A percentile compares a stretch with the other conserved stretches of the same genome.
These are phyloP conservation scores for Rhabdomys pumilio DNA, from an alignment of 2,797 vertebrate genomes.

Conservation along the genomic window DNA sequence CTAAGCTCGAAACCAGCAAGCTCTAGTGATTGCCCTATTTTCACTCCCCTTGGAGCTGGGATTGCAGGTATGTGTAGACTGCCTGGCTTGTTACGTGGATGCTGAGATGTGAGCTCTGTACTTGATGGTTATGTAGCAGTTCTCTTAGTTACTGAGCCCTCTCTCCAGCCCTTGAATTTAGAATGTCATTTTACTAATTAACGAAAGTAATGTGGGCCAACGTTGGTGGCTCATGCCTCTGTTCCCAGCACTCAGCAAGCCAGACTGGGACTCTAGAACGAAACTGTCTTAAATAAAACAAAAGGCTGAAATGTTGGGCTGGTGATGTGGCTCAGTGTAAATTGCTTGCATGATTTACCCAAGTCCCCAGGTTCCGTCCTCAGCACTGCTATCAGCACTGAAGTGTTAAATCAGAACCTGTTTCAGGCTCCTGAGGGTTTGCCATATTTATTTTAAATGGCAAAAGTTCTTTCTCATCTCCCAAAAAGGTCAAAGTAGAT, in stretches of 20 bases:
- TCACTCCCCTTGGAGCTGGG: not conserved
- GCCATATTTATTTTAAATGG: slow-evolving; percentile 63
- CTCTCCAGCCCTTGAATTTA: slow-evolving; percentile 1
- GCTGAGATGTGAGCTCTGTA: not conserved
- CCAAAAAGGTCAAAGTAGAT: slow-evolving; percentile 56
- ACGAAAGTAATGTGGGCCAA: not conserved
- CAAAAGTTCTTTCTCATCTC: slow-evolving; percentile 55
- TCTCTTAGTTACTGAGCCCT: not conserved
- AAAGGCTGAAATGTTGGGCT: not conserved
- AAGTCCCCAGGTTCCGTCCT: not conserved
- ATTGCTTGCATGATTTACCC: not conserved
- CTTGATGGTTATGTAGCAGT: not conserved
- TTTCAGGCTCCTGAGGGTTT: slow-evolving; percentile 44
- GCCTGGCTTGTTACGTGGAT: not conserved
- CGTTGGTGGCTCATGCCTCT: not conserved
- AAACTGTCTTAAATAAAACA: not conserved
- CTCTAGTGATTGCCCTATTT: too few relatives aligned
- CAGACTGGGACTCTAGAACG: not conserved
- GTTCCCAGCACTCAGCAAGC: not conserved
- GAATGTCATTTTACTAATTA: not conserved
- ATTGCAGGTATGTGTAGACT: not conserved
- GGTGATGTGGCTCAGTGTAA: not conserved
- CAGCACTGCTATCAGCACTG: not conserved
- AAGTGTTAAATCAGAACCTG: slow-evolving; percentile 44
- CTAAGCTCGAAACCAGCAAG: not conserved